These are phyloP conservation scores for Mastacembelus armatus DNA, from an alignment of 2,797 vertebrate species.

Conservation along the genomic window DNA sequence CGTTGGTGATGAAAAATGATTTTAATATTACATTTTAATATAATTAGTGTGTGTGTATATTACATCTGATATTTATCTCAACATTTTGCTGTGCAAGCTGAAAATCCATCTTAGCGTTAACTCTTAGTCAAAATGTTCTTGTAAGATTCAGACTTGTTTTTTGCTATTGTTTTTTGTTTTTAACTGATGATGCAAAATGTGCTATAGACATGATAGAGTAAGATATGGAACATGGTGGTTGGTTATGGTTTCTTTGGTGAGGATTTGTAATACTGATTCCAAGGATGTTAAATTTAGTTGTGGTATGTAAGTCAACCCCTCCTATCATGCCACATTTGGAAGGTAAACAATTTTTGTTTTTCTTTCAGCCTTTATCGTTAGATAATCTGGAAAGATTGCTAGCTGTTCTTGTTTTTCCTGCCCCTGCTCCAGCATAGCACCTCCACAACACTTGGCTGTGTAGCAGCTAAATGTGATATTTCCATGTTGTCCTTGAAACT, in stretches of 20 bases:
- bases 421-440: slow-evolving; percentile 8
- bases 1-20: neutral
- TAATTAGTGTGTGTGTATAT: too few species aligned
- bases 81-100: neutral
- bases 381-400: slow-evolving; percentile 35
- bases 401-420: slow-evolving; percentile 49
- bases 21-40: slow-evolving; percentile 7
- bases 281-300: slow-evolving; percentile 17
- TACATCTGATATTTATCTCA: neutral
- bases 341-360: slow-evolving; percentile 23
- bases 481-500: slow-evolving; percentile 74
- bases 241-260: too few species aligned
- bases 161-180: too few species aligned
- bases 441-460: slow-evolving; percentile 36
- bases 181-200: too few species aligned
- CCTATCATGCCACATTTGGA: neutral
- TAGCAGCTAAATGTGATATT: slow-evolving; percentile 64
- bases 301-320: slow-evolving; percentile 10
- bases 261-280: neutral
- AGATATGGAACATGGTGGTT: too few species aligned
- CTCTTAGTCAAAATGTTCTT: slow-evolving; percentile 5
- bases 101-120: slow-evolving; percentile 15
- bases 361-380: slow-evolving; percentile 14
- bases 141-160: neutral
- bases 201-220: too few species aligned